A percentile compares a stretch with the other conserved stretches of the same genome.
phyloP scores from a whole-genome alignment of 2,113 vertebrate genomes.

The Tiliqua scincoides region DNA sequence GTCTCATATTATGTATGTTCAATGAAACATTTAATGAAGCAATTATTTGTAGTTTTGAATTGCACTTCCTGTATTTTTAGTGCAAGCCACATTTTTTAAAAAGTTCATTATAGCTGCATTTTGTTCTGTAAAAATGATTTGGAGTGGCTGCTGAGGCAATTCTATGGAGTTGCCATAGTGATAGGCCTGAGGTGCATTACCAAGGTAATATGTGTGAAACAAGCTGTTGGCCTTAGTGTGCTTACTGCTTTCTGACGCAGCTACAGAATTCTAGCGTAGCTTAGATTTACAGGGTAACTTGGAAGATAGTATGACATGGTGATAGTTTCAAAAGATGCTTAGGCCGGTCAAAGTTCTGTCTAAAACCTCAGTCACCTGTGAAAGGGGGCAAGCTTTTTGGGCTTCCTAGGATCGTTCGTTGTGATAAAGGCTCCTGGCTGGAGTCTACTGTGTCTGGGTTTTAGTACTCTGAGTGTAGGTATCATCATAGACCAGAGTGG shows the following conservation, averaged over 20 bases:
- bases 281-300: neutral
- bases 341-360: neutral
- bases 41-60: slow-evolving; percentile 37
- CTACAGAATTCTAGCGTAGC: neutral
- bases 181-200: slow-evolving; percentile 61
- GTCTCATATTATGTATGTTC: slow-evolving; percentile 14
- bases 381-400: too few species aligned
- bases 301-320: neutral
- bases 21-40: slow-evolving; percentile 12
- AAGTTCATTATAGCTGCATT: slow-evolving; percentile 69
- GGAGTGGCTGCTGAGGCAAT: slow-evolving; percentile 64
- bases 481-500: too few species aligned
- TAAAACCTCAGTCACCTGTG: too few species aligned
- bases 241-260: slow-evolving; percentile 28
- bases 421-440: too few species aligned
- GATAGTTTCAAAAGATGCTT: neutral
- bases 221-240: slow-evolving; percentile 36
- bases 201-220: slow-evolving; percentile 61
- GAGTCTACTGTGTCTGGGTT: too few species aligned
- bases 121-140: slow-evolving; percentile 57
- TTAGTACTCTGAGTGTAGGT: too few species aligned
- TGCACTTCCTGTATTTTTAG: slow-evolving; percentile 53
- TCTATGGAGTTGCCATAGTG: slow-evolving; percentile 60
- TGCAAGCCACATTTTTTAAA: slow-evolving; percentile 55
- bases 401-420: too few species aligned